A percentile compares a stretch with the other conserved stretches of the same genome.
phyloP scores from a whole-genome alignment of 2,888 invertebrate genomes.

The Sicus ferrugineus region DNA sequence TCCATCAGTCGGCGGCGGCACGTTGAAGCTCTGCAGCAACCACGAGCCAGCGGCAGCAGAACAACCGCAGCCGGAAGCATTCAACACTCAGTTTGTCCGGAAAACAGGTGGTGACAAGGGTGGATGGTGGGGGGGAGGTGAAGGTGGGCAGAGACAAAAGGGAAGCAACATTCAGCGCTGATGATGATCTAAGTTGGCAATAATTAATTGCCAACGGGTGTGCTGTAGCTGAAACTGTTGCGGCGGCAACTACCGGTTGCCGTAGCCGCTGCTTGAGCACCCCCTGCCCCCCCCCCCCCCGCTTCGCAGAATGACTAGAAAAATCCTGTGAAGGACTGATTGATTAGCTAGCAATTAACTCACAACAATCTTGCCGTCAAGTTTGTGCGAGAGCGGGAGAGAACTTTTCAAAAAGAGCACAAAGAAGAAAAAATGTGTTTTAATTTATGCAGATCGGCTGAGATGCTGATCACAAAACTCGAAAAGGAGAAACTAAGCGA shows the following conservation, averaged over 20 bases:
- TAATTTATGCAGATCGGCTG: too few species aligned
- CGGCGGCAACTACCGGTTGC: too few species aligned
- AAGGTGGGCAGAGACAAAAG: background rate
- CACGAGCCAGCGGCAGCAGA: conserved; percentile 25
- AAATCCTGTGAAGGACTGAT: conserved; percentile 35
- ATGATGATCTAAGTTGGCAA: background rate
- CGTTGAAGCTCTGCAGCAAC: conserved; percentile 13
- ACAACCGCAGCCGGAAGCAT: conserved; percentile 18
- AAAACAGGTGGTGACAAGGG: background rate
- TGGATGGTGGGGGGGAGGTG: background rate
- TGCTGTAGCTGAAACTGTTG: conserved; percentile 2
- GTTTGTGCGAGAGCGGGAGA: too few species aligned
- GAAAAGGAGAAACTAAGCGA: too few species aligned
- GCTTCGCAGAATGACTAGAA: conserved; percentile 25
- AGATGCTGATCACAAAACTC: too few species aligned
- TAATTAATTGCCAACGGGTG: conserved; percentile 20
- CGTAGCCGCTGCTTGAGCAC: too few species aligned
- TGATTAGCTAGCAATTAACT: conserved; percentile 37
- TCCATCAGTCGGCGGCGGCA: conserved; percentile 37
- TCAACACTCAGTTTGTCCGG: background rate
- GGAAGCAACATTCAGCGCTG: background rate
- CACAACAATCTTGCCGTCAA: conserved; percentile 22
- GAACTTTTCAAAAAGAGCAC: too few species aligned
- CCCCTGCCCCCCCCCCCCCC: conserved; percentile 14
- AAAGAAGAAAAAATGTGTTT: too few species aligned